Base-by-base conservation (phyloP, 2,797 vertebrate genomes). In the Molossus molossus region DNA sequence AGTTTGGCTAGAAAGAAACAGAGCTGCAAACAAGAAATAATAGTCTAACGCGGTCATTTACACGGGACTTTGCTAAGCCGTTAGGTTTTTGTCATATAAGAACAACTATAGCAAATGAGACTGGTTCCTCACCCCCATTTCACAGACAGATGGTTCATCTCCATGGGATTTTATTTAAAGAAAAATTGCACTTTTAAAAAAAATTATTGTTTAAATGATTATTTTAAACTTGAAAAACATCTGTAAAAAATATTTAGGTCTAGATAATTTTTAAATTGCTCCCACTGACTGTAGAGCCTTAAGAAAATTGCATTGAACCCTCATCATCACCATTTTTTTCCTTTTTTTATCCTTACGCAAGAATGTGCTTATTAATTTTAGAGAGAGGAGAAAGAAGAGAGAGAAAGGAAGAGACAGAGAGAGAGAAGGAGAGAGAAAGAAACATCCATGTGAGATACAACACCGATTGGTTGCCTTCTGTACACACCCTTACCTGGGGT, bases 171-270 rank as follows among this genome's bases (percentile, higher is more conserved):
- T 55, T 58, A 67, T 55, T 82, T 87, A 65, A 64, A 27, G 5
- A 87, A 76, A 86, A 25, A 12, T 50, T 87, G 8, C 1, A 27
- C 25, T 45, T 45, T 45, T 45, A 45, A 45, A 45, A 45, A 33
- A 33, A 33, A 33, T 45, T 5, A 45, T 55, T 72, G 94, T 58
- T 58, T 37, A 75, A 93, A 55, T 58, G 3, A 76, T 64, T 33
- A 2, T 93, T 87, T 90, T 84, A 81, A 83, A 77, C 48, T 94
- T 94, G 88, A 50, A 92, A 91, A 81, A 13, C 33, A 93, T 29
- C 85, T 90, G 6, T 77, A 50, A 96, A 82, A 80, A 29, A 27
- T 58, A 87, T 92, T 73, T 62, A 93, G 69, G 21, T 40, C 11
- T 64, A 88, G 50, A 23, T 76, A 70, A 76, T 64, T 92, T 64